These are phyloP conservation scores for Conger conger DNA, from an alignment of 2,113 vertebrate genomes.

Conservation along the genomic window DNA sequence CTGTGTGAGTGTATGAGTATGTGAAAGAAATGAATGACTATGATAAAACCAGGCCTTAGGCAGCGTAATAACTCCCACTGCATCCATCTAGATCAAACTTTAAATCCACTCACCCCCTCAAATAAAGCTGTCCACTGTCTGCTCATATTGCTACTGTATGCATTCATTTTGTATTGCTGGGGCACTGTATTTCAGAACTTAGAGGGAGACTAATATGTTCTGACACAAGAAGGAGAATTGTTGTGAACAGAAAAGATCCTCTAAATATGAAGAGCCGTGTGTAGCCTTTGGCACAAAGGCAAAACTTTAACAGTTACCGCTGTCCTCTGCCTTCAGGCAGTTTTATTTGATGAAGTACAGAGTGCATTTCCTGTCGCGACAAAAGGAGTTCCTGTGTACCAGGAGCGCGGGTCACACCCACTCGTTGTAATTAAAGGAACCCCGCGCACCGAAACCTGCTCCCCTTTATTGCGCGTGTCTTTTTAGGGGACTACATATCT, in stretches of 20 bases:
- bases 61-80: not conserved
- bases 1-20: not conserved
- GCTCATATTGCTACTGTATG: not conserved
- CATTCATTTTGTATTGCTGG: not conserved
- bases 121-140: not conserved
- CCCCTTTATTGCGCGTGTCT: not conserved
- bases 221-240: not conserved
- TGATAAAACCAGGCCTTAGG: not conserved
- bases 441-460: not conserved
- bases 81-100: not conserved
- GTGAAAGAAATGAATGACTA: not conserved
- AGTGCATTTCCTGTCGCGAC: not conserved
- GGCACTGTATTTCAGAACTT: not conserved
- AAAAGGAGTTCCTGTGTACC: not conserved
- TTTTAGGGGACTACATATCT: not conserved
- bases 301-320: not conserved
- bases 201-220: not conserved
- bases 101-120: not conserved
- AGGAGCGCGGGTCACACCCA: not conserved
- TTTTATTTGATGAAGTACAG: not conserved
- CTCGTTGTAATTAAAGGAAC: not conserved
- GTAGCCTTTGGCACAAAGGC: not conserved
- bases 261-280: not conserved
- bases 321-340: not conserved
- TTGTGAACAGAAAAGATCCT: not conserved